phyloP scores from a whole-genome alignment of 2,113 vertebrate species.

The Caranx ignobilis region DNA sequence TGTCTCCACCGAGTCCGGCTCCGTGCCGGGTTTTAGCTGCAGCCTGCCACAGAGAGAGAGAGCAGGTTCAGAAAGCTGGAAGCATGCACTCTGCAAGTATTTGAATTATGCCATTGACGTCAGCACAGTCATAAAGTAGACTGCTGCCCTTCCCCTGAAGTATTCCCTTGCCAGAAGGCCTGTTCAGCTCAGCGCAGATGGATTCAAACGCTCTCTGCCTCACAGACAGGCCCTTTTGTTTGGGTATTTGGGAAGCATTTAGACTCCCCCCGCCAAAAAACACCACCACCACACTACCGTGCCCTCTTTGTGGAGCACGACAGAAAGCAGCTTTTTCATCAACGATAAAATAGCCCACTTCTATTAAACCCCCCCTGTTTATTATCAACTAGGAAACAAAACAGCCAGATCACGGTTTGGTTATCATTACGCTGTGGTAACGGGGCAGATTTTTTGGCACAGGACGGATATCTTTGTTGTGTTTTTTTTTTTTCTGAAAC shows the following conservation, averaged over 20 bases:
- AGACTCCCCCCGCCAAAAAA: not conserved
- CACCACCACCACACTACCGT: not conserved
- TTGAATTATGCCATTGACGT: constrained; percentile 99
- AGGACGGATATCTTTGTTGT: constrained; percentile 4
- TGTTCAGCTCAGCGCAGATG: constrained; percentile 86
- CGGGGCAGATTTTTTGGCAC: too few species aligned
- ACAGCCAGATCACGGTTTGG: constrained; percentile 4
- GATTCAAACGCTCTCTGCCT: constrained; percentile 74
- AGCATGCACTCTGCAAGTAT: constrained; percentile 96
- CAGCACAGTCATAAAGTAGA: constrained; percentile 99
- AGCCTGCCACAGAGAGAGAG: constrained; percentile 72
- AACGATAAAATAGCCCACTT: constrained; percentile 4
- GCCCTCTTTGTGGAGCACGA: constrained; percentile 41
- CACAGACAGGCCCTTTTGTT: constrained; percentile 83
- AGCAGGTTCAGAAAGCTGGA: constrained; percentile 90
- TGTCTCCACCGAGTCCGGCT: constrained; percentile 50
- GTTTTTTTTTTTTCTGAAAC: constrained; percentile 11
- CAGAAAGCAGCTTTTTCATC: constrained; percentile 35
- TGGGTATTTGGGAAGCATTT: constrained; percentile 72
- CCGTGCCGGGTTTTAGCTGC: constrained; percentile 86
- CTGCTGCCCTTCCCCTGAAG: constrained; percentile 92
- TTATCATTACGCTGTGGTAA: constrained; percentile 16
- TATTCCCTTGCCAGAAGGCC: constrained; percentile 92
- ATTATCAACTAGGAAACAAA: constrained; percentile 27
- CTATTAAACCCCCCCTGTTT: constrained; percentile 26